These are phyloP conservation scores for Nomada goodeniana DNA, from an alignment of 2,888 invertebrate species.

Conservation along the genomic window DNA sequence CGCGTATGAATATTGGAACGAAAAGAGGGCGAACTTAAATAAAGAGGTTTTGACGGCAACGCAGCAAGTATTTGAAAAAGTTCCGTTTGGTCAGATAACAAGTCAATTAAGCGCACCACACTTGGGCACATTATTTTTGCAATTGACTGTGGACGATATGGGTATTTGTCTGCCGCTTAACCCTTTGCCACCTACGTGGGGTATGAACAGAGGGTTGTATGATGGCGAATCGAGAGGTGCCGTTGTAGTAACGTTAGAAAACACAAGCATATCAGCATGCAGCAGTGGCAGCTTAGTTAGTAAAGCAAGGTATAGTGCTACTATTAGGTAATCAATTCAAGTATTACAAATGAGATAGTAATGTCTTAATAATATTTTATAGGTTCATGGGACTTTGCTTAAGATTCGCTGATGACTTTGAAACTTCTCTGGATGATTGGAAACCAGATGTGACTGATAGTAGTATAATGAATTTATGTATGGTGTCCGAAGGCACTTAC, in stretches of 20 bases:
- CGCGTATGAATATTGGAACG: conserved; percentile 99
- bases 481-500: conserved; percentile 99
- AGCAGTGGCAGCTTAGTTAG: conserved; percentile 98
- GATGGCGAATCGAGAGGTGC: conserved; percentile 94
- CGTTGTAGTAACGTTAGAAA: conserved; percentile 97
- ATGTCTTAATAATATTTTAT: conserved; percentile 6
- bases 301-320: conserved; percentile 87
- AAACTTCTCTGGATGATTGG: conserved; percentile 98
- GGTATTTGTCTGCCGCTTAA: conserved; percentile 97
- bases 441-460: conserved; percentile 94
- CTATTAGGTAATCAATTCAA: neutral
- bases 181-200: conserved; percentile 90
- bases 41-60: conserved; percentile 93
- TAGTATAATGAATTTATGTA: conserved; percentile 95
- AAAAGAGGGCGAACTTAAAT: conserved; percentile 95
- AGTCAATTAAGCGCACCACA: conserved; percentile 92
- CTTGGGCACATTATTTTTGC: conserved; percentile 95
- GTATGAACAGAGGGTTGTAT: conserved; percentile 87
- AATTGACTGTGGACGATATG: conserved; percentile 98
- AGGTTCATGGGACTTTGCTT: conserved; percentile 96
- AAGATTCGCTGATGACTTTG: conserved; percentile 98
- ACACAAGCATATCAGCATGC: conserved; percentile 98
- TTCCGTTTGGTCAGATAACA: conserved; percentile 92
- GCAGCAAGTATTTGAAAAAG: conserved; percentile 91
- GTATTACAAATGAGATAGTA: neutral